Evolutionary conservation across 1,140 invertebrate genomes (phyloP).

Genomic region (Calephelis virginiensis): DNA sequence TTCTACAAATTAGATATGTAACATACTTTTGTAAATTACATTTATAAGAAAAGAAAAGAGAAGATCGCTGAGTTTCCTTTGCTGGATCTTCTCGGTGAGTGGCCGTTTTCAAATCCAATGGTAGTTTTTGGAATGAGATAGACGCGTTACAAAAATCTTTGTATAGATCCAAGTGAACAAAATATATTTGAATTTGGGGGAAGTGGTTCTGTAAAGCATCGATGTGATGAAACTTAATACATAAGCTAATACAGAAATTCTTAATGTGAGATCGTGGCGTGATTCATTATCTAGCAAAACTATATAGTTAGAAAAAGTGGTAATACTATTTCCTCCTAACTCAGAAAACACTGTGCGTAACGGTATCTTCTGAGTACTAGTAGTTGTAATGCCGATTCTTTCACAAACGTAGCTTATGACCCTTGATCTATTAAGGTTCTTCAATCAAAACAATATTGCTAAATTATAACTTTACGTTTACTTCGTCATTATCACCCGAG

Average conservation of each 20-base stretch:
- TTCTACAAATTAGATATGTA: too few relatives aligned
- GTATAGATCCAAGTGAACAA: too few relatives aligned
- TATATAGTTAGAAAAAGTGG: not conserved
- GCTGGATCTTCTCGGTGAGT: too few relatives aligned
- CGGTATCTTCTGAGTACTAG: constrained; percentile 28
- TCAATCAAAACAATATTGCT: too few relatives aligned
- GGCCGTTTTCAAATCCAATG: too few relatives aligned
- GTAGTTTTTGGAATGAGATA: too few relatives aligned
- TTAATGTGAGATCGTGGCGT: not conserved
- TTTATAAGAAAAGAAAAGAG: too few relatives aligned
- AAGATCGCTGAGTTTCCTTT: too few relatives aligned
- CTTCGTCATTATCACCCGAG: too few relatives aligned
- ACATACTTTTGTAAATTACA: too few relatives aligned
- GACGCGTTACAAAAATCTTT: too few relatives aligned
- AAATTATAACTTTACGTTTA: too few relatives aligned
- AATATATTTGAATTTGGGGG: not conserved
- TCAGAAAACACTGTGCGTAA: not conserved
- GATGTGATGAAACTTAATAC: not conserved
- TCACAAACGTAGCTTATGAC: constrained; percentile 29
- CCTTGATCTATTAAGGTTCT: constrained; percentile 34
- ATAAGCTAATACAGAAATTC: not conserved
- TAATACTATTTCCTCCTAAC: not conserved
- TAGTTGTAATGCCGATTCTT: constrained; percentile 26
- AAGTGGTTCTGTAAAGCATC: not conserved
- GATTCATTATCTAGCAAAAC: not conserved